Evolutionary conservation across 2,888 invertebrate species (phyloP).

Genomic region (Thelaira solivaga): DNA sequence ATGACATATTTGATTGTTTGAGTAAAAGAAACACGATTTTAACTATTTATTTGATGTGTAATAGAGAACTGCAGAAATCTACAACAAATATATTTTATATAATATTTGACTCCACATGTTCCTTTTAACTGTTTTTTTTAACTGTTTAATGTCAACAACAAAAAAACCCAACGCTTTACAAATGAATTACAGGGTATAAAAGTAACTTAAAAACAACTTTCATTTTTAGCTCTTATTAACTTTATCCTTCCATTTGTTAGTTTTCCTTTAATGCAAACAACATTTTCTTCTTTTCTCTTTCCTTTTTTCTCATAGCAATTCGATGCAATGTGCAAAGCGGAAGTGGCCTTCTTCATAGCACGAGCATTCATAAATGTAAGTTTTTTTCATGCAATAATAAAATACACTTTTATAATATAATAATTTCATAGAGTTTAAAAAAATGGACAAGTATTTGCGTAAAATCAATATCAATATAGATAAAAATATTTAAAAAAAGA

Average conservation of each 20-base stretch:
- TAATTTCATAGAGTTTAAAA: background rate
- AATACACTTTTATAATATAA: background rate
- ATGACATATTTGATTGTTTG: no score
- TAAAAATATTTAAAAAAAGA: no score
- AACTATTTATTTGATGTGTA: no score
- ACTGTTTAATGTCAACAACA: no score
- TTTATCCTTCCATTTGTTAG: background rate
- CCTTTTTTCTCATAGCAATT: constrained; percentile 81
- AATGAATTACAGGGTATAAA: background rate
- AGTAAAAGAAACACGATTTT: no score
- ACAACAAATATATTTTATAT: no score
- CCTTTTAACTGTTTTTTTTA: no score
- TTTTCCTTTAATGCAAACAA: constrained; percentile 1
- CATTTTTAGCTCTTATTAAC: background rate
- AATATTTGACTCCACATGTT: no score
- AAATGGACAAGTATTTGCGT: no score
- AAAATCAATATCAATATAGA: no score
- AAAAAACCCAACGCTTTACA: background rate
- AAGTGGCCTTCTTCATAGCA: constrained; percentile 86
- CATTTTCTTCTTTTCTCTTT: background rate
- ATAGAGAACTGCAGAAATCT: no score
- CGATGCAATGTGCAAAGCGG: constrained; percentile 86
- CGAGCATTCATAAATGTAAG: constrained; percentile 86
- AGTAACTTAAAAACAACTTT: background rate
- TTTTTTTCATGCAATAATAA: constrained; percentile 66